These are phyloP conservation scores for Microcebus jonahi DNA, from an alignment of 2,113 vertebrate species.

Conservation along the genomic window DNA sequence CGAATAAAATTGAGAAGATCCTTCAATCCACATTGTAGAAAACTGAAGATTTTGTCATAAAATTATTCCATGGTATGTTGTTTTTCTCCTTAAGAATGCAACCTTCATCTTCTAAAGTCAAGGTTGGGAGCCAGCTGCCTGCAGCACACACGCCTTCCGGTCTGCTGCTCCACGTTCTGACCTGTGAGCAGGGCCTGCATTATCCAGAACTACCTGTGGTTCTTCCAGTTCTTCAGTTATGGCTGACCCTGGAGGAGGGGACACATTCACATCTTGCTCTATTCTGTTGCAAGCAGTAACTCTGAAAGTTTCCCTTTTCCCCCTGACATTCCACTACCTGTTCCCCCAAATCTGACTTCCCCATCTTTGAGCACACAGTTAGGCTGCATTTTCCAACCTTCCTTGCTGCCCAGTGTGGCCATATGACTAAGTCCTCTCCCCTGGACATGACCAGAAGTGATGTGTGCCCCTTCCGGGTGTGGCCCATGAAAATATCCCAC, in stretches of 20 bases:
- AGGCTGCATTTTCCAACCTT: not conserved
- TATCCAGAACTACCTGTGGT: not conserved
- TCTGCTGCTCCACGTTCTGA: not conserved
- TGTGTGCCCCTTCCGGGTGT: too few species aligned
- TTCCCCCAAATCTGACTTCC: not conserved
- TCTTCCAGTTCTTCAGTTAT: not conserved
- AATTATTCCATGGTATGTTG: not conserved
- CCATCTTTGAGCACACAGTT: not conserved
- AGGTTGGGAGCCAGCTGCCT: not conserved
- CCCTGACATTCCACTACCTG: not conserved
- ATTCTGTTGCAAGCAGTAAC: not conserved
- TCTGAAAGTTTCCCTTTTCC: not conserved
- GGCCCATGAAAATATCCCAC: not conserved
- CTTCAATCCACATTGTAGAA: not conserved
- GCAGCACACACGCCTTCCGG: not conserved
- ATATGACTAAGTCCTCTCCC: not conserved
- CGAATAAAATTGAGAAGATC: not conserved
- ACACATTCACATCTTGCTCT: not conserved
- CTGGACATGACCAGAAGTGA: not conserved
- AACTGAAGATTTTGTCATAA: not conserved
- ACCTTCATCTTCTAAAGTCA: not conserved
- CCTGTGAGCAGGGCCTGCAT: too few species aligned
- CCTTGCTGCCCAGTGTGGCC: not conserved
- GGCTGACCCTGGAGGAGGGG: not conserved
- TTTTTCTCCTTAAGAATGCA: conserved; percentile 8